Percentiles rank a stretch among this genome's conserved stretches.
Evolutionary conservation across 2,797 vertebrate genomes (phyloP).

Genomic region (Hippopotamyrus pictus): DNA sequence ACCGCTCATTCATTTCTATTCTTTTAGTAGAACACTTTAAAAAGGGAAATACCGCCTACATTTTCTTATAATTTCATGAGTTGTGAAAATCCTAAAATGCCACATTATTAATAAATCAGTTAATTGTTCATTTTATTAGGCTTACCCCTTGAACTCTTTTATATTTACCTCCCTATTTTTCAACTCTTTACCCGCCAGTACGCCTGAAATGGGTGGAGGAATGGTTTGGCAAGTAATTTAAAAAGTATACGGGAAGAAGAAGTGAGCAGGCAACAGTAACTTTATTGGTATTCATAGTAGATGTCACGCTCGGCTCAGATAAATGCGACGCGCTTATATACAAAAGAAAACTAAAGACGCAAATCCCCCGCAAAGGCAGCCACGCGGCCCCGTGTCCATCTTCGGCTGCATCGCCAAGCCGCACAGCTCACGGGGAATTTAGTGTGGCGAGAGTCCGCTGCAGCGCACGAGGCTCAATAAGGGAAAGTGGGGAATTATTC

Average conservation of each 20-base stretch:
- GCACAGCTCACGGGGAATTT: slow-evolving; percentile 17
- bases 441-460: neutral
- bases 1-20: neutral
- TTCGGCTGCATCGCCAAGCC: neutral
- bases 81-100: neutral
- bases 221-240: neutral
- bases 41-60: neutral
- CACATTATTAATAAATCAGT: neutral
- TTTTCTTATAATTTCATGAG: neutral
- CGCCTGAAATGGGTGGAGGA: neutral
- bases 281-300: neutral
- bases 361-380: neutral
- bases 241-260: neutral
- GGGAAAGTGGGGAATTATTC: slow-evolving; percentile 13
- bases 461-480: slow-evolving; percentile 18
- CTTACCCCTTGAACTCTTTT: neutral
- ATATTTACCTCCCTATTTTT: neutral
- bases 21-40: neutral
- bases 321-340: neutral
- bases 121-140: neutral
- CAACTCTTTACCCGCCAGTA: no score
- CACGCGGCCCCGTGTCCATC: neutral
- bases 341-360: neutral
- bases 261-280: neutral
- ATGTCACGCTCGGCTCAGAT: neutral